Conservation (phyloP, 30 jellyfish, hydroid and myxozoan species). For the Nemopilema nomurai region DNA sequence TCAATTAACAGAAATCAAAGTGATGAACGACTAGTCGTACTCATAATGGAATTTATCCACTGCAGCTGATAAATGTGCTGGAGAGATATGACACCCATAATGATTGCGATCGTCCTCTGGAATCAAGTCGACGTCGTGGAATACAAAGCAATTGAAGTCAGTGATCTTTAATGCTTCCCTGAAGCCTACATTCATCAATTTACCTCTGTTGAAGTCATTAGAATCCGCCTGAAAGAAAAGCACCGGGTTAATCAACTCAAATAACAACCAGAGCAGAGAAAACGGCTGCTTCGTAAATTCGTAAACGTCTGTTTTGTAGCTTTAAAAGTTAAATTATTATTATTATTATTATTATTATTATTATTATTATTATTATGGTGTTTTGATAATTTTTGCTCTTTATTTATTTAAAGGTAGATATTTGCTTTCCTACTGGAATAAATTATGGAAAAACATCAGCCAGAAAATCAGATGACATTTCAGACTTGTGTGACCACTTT, state of each 20-base stretch:
- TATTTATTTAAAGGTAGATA: no score
- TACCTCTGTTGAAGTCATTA: slow-evolving; percentile 83
- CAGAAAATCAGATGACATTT: no score
- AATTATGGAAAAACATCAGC: no score
- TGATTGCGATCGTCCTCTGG: slow-evolving; percentile 89
- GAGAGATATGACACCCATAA: slow-evolving; percentile 90
- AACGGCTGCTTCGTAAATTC: background rate
- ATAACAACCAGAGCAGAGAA: background rate
- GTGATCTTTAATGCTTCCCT: slow-evolving; percentile 54
- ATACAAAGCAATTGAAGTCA: slow-evolving; percentile 76
- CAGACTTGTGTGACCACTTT: no score
- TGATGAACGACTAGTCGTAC: slow-evolving; percentile 16
- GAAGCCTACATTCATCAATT: slow-evolving; percentile 90
- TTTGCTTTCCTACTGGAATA: no score
- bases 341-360: no score
- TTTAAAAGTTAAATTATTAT: no score
- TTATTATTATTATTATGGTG: no score
- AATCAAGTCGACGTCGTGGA: slow-evolving; percentile 91
- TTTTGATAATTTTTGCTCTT: no score
- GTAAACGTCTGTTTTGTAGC: background rate
- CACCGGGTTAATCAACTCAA: background rate
- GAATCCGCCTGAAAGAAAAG: slow-evolving; percentile 60
- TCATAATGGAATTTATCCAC: slow-evolving; percentile 68
- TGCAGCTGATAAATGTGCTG: slow-evolving; percentile 91
- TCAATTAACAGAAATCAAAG: no score